Evolutionary conservation across 2,797 vertebrate genomes (phyloP).

Genomic region (Halcyon leucocephala): DNA sequence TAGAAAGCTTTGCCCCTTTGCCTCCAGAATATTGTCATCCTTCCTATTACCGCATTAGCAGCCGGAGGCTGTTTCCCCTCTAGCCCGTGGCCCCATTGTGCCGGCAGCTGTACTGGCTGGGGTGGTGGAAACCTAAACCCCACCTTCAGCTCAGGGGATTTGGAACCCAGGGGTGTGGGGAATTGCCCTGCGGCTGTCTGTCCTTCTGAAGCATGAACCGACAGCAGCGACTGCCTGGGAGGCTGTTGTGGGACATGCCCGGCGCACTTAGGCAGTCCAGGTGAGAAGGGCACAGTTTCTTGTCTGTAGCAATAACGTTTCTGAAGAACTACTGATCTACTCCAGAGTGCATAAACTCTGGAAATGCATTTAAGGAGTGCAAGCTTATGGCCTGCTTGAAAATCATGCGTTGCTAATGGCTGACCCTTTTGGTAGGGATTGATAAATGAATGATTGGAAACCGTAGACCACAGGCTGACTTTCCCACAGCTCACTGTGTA

Average conservation of each 20-base stretch:
- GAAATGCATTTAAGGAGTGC: not conserved
- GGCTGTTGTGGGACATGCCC: not conserved
- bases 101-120: not conserved
- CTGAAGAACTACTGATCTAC: not conserved
- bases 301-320: not conserved
- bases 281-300: not conserved
- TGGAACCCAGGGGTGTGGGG: not conserved
- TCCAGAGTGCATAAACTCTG: not conserved
- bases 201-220: not conserved
- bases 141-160: not conserved
- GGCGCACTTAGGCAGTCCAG: not conserved
- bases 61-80: slow-evolving; percentile 22
- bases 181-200: not conserved
- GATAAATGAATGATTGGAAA: slow-evolving; percentile 66
- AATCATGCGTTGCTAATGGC: slow-evolving; percentile 19
- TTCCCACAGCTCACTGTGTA: slow-evolving; percentile 70
- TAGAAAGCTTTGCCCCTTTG: slow-evolving; percentile 59
- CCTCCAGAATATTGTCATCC: slow-evolving; percentile 47
- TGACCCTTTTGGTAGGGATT: slow-evolving; percentile 16
- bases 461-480: slow-evolving; percentile 36
- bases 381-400: slow-evolving; percentile 13
- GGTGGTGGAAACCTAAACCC: not conserved
- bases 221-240: not conserved
- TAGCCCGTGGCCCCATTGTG: not conserved
- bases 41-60: slow-evolving; percentile 47